Evolutionary conservation across 2,113 vertebrate species (phyloP), one percentile per base, ranked within the genome.

Genomic region (Delphinus delphis): DNA sequence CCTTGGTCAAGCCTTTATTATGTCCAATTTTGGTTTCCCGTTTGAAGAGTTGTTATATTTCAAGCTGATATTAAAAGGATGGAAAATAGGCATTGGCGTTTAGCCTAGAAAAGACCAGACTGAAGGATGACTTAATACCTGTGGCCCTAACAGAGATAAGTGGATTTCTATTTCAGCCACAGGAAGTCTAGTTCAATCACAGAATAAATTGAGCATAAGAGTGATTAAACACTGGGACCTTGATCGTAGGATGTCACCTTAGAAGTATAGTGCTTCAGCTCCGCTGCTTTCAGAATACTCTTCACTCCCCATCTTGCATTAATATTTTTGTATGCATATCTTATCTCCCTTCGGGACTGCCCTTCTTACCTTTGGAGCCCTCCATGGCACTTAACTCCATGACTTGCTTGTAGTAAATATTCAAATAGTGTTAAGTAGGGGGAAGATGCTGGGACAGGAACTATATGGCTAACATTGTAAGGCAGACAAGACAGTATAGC

Each of bases 41-140:
- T 62, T 87, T 73, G 83, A 95, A 95, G 63, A 93, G 74, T 73
- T 95, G 58, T 68, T 94, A 28, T 79, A 88, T 53, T 90, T 93
- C 92, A 67, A 86, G 67, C 73, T 77, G 62, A 81, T 85, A 87
- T 83, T 95, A 70, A 93, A 68, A 92, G 71, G 67, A 77, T 89
- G 62, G 86, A 91, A 95, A 96, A 79, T 79, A 71, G 73, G 67
- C 83, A 53, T 71, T 96, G 95, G 73, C 63, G 0, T 87, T 76
- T 38, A 67, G 95, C 95, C 91, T 90, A 71, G 91, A 88, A 88
- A 93, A 71, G 93, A 53, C 2, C n/a, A 96, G 89, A 41, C 25
- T 38, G 6, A 41, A 68, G 47, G 68, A 73, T 97, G 87, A 96
- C 79, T 82, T 96, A 73, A 96, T 82, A 91, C 86, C 74, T 93